Evolutionary conservation across 2,888 invertebrate species (phyloP).

Genomic region (Polyommatus iphigenia): DNA sequence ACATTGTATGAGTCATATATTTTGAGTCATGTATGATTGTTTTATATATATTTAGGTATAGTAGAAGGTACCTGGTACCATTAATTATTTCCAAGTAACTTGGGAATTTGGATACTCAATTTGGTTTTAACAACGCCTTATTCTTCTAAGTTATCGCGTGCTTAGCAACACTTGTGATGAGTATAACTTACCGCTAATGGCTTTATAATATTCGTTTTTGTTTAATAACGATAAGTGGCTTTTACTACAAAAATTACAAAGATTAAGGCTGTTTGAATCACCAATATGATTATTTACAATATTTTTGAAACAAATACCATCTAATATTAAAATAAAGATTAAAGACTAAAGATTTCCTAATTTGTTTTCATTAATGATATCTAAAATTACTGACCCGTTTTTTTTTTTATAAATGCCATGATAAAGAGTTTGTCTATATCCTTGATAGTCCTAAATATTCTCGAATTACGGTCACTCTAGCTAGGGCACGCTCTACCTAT

Average conservation of each 20-base stretch:
- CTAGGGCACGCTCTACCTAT: constrained; percentile 45
- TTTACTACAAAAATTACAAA: constrained; percentile 3
- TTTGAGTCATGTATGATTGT: no score
- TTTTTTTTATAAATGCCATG: no score
- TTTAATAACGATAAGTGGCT: neutral
- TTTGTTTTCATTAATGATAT: no score
- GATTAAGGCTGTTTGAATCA: neutral
- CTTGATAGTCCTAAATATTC: neutral
- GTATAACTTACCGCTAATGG: neutral
- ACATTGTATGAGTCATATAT: no score
- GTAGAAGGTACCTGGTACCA: neutral
- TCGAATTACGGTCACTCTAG: neutral
- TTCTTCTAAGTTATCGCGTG: neutral
- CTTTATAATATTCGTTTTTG: constrained; percentile 16
- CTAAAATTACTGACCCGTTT: no score
- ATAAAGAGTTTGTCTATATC: neutral
- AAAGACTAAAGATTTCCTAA: no score
- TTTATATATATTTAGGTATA: no score
- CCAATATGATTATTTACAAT: neutral
- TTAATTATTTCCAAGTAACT: neutral
- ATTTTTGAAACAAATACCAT: neutral
- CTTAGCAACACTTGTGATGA: neutral
- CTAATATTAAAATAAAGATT: neutral
- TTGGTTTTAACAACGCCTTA: neutral
- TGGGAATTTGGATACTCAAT: neutral